phyloP scores from a whole-genome alignment of 2,113 vertebrate species.

The Coregonus clupeaformis region DNA sequence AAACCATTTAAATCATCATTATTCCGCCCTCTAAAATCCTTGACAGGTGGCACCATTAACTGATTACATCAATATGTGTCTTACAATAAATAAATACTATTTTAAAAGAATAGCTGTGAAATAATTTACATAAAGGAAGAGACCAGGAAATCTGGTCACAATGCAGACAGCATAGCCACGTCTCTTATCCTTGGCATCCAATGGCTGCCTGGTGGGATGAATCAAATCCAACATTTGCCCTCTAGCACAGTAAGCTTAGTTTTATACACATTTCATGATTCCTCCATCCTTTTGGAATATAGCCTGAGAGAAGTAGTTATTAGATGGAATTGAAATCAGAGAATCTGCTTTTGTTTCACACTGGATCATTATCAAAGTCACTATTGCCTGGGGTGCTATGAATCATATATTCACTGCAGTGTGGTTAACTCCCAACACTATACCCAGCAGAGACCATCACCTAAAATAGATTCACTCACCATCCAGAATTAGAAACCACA shows the following conservation, averaged over 20 bases:
- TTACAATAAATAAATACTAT: too few relatives aligned
- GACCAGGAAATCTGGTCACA: too few relatives aligned
- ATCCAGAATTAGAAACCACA: not conserved
- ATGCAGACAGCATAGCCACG: not conserved
- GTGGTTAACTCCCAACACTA: too few relatives aligned
- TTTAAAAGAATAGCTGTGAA: too few relatives aligned
- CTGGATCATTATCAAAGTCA: not conserved
- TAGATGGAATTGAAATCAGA: not conserved
- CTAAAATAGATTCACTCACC: not conserved
- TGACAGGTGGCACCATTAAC: too few relatives aligned
- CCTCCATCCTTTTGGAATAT: not conserved
- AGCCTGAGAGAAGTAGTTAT: not conserved
- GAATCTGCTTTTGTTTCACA: not conserved
- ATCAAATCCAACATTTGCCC: not conserved
- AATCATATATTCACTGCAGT: too few relatives aligned
- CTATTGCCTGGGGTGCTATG: too few relatives aligned
- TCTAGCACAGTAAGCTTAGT: not conserved
- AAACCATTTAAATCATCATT: too few relatives aligned
- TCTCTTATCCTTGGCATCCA: conserved; percentile 10
- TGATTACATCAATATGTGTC: too few relatives aligned
- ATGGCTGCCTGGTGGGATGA: not conserved
- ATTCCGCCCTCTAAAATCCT: too few relatives aligned
- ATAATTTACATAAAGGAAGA: too few relatives aligned
- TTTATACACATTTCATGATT: not conserved
- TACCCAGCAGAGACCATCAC: too few relatives aligned